Evolutionary conservation across 1,140 invertebrate species (phyloP).

Genomic region (Heliconius congener): DNA sequence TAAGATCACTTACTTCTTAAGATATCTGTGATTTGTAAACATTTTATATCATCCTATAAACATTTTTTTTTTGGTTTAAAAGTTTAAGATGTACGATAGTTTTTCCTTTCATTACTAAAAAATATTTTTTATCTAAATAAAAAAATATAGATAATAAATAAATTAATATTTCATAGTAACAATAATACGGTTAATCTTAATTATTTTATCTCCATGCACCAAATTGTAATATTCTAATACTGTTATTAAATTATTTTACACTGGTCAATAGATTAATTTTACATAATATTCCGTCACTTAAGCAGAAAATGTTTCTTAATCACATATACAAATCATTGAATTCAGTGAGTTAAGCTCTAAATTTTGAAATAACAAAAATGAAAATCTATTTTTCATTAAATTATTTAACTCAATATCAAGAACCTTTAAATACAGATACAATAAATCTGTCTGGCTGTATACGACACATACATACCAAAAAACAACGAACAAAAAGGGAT

Average conservation of each 20-base stretch:
- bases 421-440: background rate
- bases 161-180: background rate
- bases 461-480: slow-evolving; percentile 18
- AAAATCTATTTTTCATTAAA: background rate
- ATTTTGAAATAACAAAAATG: background rate
- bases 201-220: background rate
- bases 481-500: slow-evolving; percentile 11
- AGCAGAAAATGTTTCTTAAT: too few relatives aligned
- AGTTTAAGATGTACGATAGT: background rate
- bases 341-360: too few relatives aligned
- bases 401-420: background rate
- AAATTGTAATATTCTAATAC: background rate
- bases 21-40: background rate
- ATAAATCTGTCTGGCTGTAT: slow-evolving; percentile 17
- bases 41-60: background rate
- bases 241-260: too few relatives aligned
- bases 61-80: background rate
- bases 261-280: too few relatives aligned
- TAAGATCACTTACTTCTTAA: background rate
- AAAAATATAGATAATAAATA: background rate
- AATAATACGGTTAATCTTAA: background rate
- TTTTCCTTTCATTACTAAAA: background rate
- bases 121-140: background rate
- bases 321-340: too few relatives aligned
- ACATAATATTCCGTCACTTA: too few relatives aligned